Evolutionary conservation across 2,888 invertebrate species (phyloP), one percentile per base, ranked within the genome.

Genomic region (Tridacna crocea): DNA sequence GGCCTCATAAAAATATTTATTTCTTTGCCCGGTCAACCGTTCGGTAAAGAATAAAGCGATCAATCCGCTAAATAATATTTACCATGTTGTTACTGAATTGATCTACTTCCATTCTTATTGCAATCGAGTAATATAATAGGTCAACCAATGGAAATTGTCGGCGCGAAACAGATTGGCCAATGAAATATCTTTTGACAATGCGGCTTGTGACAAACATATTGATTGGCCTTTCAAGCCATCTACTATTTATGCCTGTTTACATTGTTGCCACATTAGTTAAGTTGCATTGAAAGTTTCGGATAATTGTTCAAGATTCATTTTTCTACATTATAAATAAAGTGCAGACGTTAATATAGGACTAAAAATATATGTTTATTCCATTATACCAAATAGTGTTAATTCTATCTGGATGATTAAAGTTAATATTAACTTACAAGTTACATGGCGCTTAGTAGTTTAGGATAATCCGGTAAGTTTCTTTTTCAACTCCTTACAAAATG

Each of bases 191-290:
- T 24, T 22, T 36, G 47, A 72, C 51, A 24, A 47, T 26, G 58
- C 51, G 22, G 68, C 10, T 6, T 79, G 84, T 82, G 60, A 77
- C 63, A 82, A 72, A 78, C 80, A 75, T 11, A 15, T n/a, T 82
- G 85, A 85, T 85, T 85, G 80, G 85, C 36, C 55, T 46, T 22
- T 73, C 72, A 72, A 27, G 27, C 58, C 60, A 73, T 72, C 51
- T 63, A 77, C 72, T 91, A 90, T 91, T 91, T 91, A 91, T 87
- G 70, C 66, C 85, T 86, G 90, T 91, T 90, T 90, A 91, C 84
- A 74, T 84, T 89, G 91, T 91, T 91, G 90, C 91, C 82, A 88
- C 77, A 87, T 75, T 74, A 81, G 66, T 80, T 74, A 73, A 70
- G 46, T 65, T 73, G 36, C 22, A 48, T 73, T 47, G 15, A 51